Evolutionary conservation across 2,113 vertebrate genomes (phyloP).

Genomic region (zebrafish (Danio rerio)): DNA sequence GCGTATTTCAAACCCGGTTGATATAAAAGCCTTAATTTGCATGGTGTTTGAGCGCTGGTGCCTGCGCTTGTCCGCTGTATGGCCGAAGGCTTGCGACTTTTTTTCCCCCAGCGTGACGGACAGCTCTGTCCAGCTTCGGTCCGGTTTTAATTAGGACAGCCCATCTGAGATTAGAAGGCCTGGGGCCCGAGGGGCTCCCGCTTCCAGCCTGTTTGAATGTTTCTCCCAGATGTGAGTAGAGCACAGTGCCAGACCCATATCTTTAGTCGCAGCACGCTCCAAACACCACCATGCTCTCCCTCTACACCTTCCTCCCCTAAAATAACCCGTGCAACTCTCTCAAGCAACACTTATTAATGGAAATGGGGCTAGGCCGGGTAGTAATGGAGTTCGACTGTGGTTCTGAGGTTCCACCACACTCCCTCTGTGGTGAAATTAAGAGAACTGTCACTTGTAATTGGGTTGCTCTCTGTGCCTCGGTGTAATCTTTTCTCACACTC

Average conservation of each 20-base stretch:
- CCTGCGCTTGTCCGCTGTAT: neutral
- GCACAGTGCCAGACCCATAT: slow-evolving; percentile 58
- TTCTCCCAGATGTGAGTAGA: slow-evolving; percentile 63
- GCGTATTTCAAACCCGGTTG: neutral
- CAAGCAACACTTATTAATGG: slow-evolving; percentile 51
- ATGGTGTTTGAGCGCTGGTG: neutral
- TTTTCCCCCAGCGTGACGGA: slow-evolving; percentile 55
- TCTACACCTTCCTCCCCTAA: slow-evolving; percentile 59
- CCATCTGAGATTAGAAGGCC: slow-evolving; percentile 65
- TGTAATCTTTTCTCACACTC: slow-evolving; percentile 45
- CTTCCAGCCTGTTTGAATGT: slow-evolving; percentile 58
- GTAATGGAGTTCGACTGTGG: slow-evolving; percentile 45
- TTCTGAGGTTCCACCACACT: slow-evolving; percentile 44
- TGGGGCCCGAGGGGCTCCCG: slow-evolving; percentile 60
- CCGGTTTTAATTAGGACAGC: slow-evolving; percentile 71
- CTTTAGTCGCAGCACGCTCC: slow-evolving; percentile 61
- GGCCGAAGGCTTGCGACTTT: slow-evolving; percentile 55
- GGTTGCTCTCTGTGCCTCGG: slow-evolving; percentile 28
- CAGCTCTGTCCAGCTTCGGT: slow-evolving; percentile 62
- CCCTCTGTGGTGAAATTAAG: slow-evolving; percentile 39
- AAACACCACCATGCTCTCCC: slow-evolving; percentile 53
- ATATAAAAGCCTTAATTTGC: slow-evolving; percentile 26
- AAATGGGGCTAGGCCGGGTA: slow-evolving; percentile 44
- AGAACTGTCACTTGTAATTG: slow-evolving; percentile 52
- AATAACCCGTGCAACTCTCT: slow-evolving; percentile 51